Conservation (phyloP, 1,140 invertebrate species). For the Neodiprion fabricii region DNA sequence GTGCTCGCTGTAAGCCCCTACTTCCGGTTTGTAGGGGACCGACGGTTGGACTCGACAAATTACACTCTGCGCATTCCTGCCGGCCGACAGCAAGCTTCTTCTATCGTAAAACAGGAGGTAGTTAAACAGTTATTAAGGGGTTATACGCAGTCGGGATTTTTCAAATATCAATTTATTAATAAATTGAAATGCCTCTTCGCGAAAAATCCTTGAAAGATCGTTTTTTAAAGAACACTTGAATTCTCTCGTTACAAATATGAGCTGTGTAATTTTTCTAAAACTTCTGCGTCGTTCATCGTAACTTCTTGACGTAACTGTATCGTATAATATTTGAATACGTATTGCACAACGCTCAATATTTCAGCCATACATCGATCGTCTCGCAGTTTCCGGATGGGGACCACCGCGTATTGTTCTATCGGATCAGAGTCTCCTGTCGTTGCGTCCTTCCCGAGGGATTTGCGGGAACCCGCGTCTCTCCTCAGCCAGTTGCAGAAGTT, state of each 20-base stretch:
- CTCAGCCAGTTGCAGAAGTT: background rate
- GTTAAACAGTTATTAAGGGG: background rate
- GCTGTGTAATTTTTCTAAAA: no score
- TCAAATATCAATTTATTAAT: no score
- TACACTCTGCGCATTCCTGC: background rate
- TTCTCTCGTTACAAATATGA: no score
- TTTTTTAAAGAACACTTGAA: no score
- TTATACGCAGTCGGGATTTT: no score
- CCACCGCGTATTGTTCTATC: background rate
- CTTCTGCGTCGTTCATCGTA: no score
- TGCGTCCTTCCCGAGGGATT: background rate
- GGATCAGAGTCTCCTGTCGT: background rate
- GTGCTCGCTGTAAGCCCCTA: constrained; percentile 22
- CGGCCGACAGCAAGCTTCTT: background rate
- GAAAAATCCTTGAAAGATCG: no score
- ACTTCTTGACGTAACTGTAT: no score
- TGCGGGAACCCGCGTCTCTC: background rate
- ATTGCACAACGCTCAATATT: no score
- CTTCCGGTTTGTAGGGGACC: constrained; percentile 17
- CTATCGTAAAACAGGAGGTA: background rate
- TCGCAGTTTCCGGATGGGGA: background rate
- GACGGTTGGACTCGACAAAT: background rate
- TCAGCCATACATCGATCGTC: no score
- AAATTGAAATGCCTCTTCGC: no score
- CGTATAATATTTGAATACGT: no score